Evolutionary conservation across 37 sponge, comb jelly and placozoan genomes (phyloP).

Genomic region (Beroe forskalii): DNA sequence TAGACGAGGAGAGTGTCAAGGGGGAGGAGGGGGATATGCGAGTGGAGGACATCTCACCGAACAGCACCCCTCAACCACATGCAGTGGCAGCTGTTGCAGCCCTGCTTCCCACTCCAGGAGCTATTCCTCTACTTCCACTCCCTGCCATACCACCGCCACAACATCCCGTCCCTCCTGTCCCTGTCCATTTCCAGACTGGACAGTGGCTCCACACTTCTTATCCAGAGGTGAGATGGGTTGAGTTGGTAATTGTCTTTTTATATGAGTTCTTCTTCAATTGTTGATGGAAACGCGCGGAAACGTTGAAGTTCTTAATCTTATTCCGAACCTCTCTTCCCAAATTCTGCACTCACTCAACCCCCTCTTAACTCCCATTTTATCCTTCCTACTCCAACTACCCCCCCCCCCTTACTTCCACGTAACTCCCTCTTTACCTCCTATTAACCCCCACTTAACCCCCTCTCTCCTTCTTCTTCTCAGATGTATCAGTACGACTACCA

Average conservation of each 20-base stretch:
- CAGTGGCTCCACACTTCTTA: slow-evolving; percentile 41
- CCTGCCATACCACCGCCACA: neutral
- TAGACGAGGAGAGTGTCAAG: slow-evolving; percentile 30
- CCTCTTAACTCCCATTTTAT: too few relatives aligned
- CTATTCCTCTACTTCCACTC: neutral
- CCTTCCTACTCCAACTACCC: too few relatives aligned
- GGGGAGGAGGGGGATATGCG: slow-evolving; percentile 33
- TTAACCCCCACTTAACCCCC: too few relatives aligned
- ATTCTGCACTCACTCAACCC: too few relatives aligned
- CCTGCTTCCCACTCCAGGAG: neutral
- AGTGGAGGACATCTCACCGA: slow-evolving; percentile 59
- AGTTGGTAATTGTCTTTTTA: too few relatives aligned
- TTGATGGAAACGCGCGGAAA: too few relatives aligned
- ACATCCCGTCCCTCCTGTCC: neutral
- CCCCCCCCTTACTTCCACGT: too few relatives aligned
- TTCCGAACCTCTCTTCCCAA: neutral
- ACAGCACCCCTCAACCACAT: slow-evolving; percentile 36
- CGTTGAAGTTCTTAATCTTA: too few relatives aligned
- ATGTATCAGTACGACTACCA: slow-evolving; percentile 7
- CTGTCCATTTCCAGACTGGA: slow-evolving; percentile 52
- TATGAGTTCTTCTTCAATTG: neutral
- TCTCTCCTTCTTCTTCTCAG: neutral
- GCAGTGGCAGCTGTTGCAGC: neutral
- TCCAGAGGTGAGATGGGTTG: slow-evolving; percentile 44
- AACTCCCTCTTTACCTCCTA: too few relatives aligned